Percentiles rank a stretch among this genome's conserved stretches.
Conservation (phyloP, 1,140 invertebrate species). For the Neodiprion virginianus region DNA sequence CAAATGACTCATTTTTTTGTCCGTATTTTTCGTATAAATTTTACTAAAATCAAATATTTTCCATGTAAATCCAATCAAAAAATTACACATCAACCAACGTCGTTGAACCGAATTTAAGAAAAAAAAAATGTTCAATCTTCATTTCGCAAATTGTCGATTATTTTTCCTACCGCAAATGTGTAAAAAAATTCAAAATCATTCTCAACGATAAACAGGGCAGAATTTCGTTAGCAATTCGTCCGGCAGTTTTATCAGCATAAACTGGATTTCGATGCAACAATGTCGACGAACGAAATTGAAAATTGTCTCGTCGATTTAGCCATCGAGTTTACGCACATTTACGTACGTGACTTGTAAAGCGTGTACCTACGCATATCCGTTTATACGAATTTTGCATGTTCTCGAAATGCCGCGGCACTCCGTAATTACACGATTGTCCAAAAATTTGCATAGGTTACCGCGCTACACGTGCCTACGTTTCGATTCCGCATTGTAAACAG, state of each 20-base stretch:
- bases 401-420: neutral
- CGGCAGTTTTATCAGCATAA: constrained; percentile 40
- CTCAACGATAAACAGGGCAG: too few relatives aligned
- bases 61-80: too few relatives aligned
- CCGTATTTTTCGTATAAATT: too few relatives aligned
- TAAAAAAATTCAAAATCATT: too few relatives aligned
- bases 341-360: neutral
- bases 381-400: neutral
- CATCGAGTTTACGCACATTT: constrained; percentile 16
- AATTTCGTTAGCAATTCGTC: constrained; percentile 28
- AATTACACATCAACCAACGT: too few relatives aligned
- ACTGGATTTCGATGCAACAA: constrained; percentile 21
- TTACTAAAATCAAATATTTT: too few relatives aligned
- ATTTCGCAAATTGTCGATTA: too few relatives aligned
- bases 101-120: too few relatives aligned
- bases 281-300: constrained; percentile 35
- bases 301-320: constrained; percentile 45
- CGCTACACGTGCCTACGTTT: constrained; percentile 29
- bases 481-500: constrained; percentile 28
- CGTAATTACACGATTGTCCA: constrained; percentile 51
- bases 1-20: too few relatives aligned
- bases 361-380: neutral
- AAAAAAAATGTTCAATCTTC: too few relatives aligned
- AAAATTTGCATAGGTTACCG: constrained; percentile 47
- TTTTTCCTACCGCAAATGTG: too few relatives aligned